Conservation (phyloP, 1,140 invertebrate genomes). For the Heterodera carotae region DNA sequence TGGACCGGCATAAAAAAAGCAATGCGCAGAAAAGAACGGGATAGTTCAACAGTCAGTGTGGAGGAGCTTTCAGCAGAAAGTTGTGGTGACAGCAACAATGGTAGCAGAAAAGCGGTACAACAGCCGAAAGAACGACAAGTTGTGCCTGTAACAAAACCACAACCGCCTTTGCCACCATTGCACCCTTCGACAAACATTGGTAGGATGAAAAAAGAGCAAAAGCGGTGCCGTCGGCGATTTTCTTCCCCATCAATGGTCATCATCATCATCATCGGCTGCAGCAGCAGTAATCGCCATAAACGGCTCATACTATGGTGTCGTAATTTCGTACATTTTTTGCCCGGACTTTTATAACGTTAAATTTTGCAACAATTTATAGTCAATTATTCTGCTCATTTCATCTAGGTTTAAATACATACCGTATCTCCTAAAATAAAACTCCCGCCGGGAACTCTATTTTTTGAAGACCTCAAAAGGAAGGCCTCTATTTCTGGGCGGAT, state of each 20-base stretch:
- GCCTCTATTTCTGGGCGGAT: too few relatives aligned
- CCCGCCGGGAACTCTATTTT: too few relatives aligned
- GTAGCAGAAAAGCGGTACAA: not conserved
- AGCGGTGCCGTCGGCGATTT: not conserved
- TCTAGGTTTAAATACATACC: too few relatives aligned
- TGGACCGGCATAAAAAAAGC: too few relatives aligned
- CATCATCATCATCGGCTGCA: not conserved
- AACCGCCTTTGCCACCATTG: not conserved
- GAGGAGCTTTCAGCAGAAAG: slow-evolving; percentile 9
- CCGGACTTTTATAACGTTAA: too few relatives aligned
- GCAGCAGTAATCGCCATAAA: not conserved
- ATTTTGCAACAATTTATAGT: too few relatives aligned
- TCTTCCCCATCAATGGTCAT: not conserved
- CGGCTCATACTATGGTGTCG: not conserved
- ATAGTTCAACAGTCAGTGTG: slow-evolving; percentile 12
- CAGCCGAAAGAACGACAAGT: not conserved
- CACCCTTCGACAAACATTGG: not conserved
- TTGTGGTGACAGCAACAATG: not conserved
- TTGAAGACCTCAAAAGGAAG: too few relatives aligned
- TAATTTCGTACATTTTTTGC: not conserved
- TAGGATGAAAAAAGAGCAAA: not conserved
- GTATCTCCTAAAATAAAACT: too few relatives aligned
- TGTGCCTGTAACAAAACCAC: not conserved
- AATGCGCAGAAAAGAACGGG: not conserved
- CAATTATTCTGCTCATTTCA: too few relatives aligned